These are phyloP conservation scores for Aphrophora alni DNA, from an alignment of 2,888 invertebrate species.

Conservation along the genomic window DNA sequence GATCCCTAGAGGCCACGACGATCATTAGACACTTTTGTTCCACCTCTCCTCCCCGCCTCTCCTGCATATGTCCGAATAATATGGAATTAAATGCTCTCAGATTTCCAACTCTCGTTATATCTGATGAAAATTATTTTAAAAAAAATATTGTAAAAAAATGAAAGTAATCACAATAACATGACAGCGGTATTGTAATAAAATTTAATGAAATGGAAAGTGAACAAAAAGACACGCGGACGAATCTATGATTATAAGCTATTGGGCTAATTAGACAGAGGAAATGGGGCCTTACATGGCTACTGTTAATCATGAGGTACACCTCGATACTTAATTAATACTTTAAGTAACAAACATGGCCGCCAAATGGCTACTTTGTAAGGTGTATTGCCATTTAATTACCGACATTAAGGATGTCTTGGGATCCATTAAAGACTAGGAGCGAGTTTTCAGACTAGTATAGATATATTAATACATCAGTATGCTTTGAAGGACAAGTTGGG, in stretches of 20 bases:
- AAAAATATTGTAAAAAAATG: not conserved
- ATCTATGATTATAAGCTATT: not conserved
- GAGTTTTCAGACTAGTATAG: too few species aligned
- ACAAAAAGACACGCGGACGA: not conserved
- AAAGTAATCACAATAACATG: not conserved
- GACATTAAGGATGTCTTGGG: not conserved
- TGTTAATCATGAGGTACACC: not conserved
- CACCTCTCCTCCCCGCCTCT: not conserved
- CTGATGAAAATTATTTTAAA: not conserved
- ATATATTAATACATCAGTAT: too few species aligned
- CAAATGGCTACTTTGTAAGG: not conserved
- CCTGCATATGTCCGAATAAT: not conserved
- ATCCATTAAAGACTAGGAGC: not conserved
- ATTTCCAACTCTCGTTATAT: not conserved
- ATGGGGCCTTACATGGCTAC: not conserved
- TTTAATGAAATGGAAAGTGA: not conserved
- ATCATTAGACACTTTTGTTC: not conserved
- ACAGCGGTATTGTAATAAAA: not conserved
- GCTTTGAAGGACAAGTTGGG: too few species aligned
- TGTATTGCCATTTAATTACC: not conserved
- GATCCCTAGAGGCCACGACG: not conserved
- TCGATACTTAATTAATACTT: not conserved
- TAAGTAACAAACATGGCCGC: not conserved
- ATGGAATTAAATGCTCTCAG: not conserved
- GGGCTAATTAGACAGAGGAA: not conserved